Base-by-base conservation (phyloP, 1,140 invertebrate species). In the Drosophila simulans region DNA sequence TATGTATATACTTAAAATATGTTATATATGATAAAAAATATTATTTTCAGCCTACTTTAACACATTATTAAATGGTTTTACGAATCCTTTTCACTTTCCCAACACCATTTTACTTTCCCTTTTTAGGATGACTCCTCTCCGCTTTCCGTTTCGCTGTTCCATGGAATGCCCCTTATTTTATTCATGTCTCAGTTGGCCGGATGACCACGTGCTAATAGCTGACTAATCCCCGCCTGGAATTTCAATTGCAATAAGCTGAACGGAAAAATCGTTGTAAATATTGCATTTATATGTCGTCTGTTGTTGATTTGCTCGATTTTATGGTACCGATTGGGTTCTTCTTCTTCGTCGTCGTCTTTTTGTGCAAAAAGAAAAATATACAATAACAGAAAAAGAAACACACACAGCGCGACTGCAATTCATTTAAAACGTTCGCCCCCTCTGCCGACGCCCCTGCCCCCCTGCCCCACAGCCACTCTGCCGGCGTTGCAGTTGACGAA, bases 401-500 rank as follows among this genome's bases (percentile, higher is more conserved):
- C 48, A 34, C 25, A 27, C 48, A n/a, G 48, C 31, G 46, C 62
- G 64, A 77, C 56, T 72, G 77, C 80, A 84, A 84, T 77, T 77
- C 80, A 89, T 77, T 89, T 90, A 89, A 89, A 76, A 80, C 80
- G 84, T 52, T 20, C 45, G 58, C 64, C 64, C 46, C 70, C 62
- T 52, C 52, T 62, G 10, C n/a, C 39, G 68, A 52, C 46, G 58
- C 52, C 58, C 40, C 42, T 46, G 57, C 37, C 55, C 17, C 51
- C 57, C 52, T 66, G 79, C 59, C 64, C 1, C 20, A 0, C 20
- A 3, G 20, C 20, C 2, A n/a, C 51, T 66, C 52, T 70, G 79
- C 59, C 64, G 62, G 80, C 84, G 76, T 77, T 89, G 84, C 84
- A 89, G 84, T 89, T 80, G 80, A 89, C 84, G 84, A 89, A 80